phyloP scores from a whole-genome alignment of 1,140 invertebrate genomes.

The Sarcophaga peregrina region DNA sequence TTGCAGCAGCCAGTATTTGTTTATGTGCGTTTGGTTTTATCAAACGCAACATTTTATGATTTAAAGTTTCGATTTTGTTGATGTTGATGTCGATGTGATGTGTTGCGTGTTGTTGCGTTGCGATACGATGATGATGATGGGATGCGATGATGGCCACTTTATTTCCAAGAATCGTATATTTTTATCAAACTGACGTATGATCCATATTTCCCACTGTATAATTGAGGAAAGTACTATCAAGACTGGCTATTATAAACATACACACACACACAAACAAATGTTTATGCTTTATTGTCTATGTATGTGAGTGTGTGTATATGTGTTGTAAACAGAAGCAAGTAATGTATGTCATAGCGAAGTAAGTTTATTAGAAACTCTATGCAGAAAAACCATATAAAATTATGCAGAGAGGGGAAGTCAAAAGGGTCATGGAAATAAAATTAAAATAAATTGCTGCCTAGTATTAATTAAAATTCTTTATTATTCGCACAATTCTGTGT shows the following conservation, averaged over 20 bases:
- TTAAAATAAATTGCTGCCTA: too few relatives aligned
- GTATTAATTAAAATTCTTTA: too few relatives aligned
- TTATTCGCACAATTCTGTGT: too few relatives aligned
- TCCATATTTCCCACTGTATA: conserved; percentile 14
- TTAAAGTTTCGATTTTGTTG: background rate
- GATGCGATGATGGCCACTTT: conserved; percentile 1
- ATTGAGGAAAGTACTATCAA: conserved; percentile 2
- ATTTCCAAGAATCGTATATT: background rate
- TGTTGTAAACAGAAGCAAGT: background rate
- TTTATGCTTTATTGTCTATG: too few relatives aligned
- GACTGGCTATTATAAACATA: background rate
- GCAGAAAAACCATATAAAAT: background rate
- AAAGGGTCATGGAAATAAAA: background rate
- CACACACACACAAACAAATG: background rate
- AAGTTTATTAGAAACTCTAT: conserved; percentile 5
- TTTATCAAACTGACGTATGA: conserved; percentile 10
- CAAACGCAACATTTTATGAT: conserved; percentile 9
- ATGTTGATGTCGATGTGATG: background rate
- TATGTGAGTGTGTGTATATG: too few relatives aligned
- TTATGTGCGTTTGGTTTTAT: background rate
- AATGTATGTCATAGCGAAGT: background rate
- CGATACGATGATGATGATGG: too few relatives aligned
- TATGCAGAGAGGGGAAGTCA: background rate
- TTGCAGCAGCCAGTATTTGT: background rate
- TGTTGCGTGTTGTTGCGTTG: too few relatives aligned